phyloP scores from a whole-genome alignment of 1,140 invertebrate genomes.

The Drosophila murphyi region DNA sequence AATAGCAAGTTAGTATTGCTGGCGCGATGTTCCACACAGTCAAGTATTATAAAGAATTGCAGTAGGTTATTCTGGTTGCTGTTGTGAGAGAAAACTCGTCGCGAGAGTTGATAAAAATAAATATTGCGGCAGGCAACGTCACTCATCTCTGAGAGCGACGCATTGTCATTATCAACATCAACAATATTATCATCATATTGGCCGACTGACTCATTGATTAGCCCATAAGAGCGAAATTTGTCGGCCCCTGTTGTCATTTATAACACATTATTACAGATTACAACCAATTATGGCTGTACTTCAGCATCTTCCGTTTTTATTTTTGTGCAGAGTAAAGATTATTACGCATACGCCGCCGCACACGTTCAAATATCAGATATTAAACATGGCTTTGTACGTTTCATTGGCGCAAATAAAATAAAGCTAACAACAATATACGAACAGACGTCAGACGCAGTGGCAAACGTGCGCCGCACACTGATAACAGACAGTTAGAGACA shows the following conservation, averaged over 20 bases:
- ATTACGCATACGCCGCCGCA: conserved; percentile 61
- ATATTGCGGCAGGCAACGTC: conserved; percentile 34
- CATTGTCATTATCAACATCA: conserved; percentile 12
- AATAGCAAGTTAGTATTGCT: conserved; percentile 50
- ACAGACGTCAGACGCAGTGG: conserved; percentile 61
- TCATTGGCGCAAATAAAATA: conserved; percentile 49
- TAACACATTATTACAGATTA: conserved; percentile 19
- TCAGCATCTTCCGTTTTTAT: conserved; percentile 41
- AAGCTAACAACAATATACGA: conserved; percentile 31
- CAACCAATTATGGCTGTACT: conserved; percentile 33
- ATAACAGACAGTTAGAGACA: conserved; percentile 28
- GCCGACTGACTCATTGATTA: conserved; percentile 46
- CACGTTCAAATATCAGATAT: conserved; percentile 55
- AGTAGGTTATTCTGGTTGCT: conserved; percentile 26
- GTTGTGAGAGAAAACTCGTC: conserved; percentile 18
- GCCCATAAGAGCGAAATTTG: conserved; percentile 15
- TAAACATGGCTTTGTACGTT: conserved; percentile 30
- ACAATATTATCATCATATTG: not conserved
- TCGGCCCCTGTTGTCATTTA: conserved; percentile 43
- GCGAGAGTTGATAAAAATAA: not conserved
- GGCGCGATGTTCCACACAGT: conserved; percentile 44
- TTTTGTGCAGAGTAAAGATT: conserved; percentile 26
- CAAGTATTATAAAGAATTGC: conserved; percentile 47
- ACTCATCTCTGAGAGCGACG: not conserved
- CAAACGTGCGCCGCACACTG: conserved; percentile 53